Evolutionary conservation across 2,797 vertebrate genomes (phyloP).

Genomic region (Mormyrops attenuatus): DNA sequence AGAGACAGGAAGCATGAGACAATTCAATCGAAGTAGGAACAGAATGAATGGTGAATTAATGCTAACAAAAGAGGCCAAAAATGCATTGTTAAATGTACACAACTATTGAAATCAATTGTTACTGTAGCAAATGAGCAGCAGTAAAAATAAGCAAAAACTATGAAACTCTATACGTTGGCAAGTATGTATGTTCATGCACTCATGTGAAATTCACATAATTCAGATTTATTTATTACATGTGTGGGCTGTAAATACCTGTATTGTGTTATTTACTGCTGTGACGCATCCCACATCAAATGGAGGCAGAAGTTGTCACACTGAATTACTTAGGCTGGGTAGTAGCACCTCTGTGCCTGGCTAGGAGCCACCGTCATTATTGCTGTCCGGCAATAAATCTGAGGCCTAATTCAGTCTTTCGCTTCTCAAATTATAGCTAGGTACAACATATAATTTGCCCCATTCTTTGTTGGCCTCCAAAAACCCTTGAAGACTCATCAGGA

Average conservation of each 20-base stretch:
- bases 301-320: not conserved
- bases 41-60: not conserved
- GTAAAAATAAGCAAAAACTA: not conserved
- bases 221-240: not conserved
- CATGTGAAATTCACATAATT: not conserved
- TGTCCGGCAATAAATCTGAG: not conserved
- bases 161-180: not conserved
- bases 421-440: not conserved
- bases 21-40: not conserved
- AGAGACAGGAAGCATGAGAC: not conserved
- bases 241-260: not conserved
- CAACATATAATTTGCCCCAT: not conserved
- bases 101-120: not conserved
- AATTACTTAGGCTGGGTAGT: not conserved
- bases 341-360: not conserved
- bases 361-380: not conserved
- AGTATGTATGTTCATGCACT: not conserved
- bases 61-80: not conserved
- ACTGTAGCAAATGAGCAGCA: not conserved
- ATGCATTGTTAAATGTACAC: not conserved
- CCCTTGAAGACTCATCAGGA: not conserved
- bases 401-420: not conserved
- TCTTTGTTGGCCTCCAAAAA: not conserved
- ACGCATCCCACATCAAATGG: not conserved
- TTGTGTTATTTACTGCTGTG: slow-evolving; percentile 1